Conservation (phyloP, 2,888 invertebrate species). For the Eupithecia exiguata region DNA sequence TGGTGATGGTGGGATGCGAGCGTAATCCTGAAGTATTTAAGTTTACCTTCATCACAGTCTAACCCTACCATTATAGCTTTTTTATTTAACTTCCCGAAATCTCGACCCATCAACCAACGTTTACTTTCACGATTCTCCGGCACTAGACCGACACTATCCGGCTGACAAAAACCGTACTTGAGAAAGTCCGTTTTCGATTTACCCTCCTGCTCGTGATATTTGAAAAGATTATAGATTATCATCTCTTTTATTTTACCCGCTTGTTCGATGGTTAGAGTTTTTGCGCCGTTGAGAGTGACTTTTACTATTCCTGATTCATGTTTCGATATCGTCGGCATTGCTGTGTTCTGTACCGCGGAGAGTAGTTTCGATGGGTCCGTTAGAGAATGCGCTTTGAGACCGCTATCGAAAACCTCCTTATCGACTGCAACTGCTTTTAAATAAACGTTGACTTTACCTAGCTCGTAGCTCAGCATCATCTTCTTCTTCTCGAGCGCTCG, state of each 20-base stretch:
- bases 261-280: conserved; percentile 52
- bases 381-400: conserved; percentile 57
- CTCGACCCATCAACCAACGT: conserved; percentile 62
- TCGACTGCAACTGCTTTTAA: conserved; percentile 73
- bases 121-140: conserved; percentile 69
- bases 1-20: conserved; percentile 42
- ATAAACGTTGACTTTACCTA: conserved; percentile 73
- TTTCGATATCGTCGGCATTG: conserved; percentile 61
- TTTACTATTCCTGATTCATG: conserved; percentile 50
- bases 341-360: conserved; percentile 51
- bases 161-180: conserved; percentile 66
- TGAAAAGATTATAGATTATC: conserved; percentile 65
- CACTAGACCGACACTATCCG: conserved; percentile 65
- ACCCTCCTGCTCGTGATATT: conserved; percentile 61
- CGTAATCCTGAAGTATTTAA: conserved; percentile 60
- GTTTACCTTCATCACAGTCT: conserved; percentile 57
- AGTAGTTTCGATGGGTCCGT: conserved; percentile 46
- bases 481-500: conserved; percentile 66
- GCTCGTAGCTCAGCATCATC: conserved; percentile 73
- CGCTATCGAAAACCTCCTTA: conserved; percentile 70
- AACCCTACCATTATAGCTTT: conserved; percentile 57
- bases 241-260: conserved; percentile 71
- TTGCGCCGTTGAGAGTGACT: conserved; percentile 64
- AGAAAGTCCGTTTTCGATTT: conserved; percentile 63
- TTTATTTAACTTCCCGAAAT: conserved; percentile 61